Base-by-base conservation (phyloP, 1,140 invertebrate genomes). In the Calosoma granatense region DNA sequence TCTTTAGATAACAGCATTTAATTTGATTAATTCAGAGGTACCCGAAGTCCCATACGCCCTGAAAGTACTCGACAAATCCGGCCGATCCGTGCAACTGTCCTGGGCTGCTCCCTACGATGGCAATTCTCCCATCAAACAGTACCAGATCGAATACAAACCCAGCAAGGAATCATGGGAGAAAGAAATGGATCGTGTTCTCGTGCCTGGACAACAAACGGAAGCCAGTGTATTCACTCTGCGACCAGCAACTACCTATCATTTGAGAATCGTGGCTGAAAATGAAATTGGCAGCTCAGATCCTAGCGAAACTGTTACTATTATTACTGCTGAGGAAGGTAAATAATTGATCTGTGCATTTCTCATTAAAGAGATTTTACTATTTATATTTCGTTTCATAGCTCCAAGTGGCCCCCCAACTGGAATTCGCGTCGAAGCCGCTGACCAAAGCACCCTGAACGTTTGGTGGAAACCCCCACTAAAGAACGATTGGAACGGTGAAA, bases 91-190 rank as follows among this genome's bases (percentile, higher is more conserved):
- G 47, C 89, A 92, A 67, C 75, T 98, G 1, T 88, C 87, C 14
- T 98, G 95, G 94, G 86, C 86, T 20, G 86, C 89, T 54, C 93
- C 94, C 14, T 97, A 94, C 71, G 88, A 95, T 70, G 95, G 95
- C 60, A 97, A 97, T 72, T 93, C 90, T n/a, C 86, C 87, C 0
- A 89, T 98, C 59, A 90, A 86, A 61, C 83, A 86, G 67, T 98
- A 95, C 71, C 81, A 90, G 47, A 92, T 96, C 67, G 91, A 96
- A 73, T 94, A 94, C 72, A 95, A 94, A 76, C 86, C 88, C 60
- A 90, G 88, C 64, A 90, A 91, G 72, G 88, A 88, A 67, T 84
- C 82, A 57, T 88, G 82, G 85, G 88, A 92, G 67, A 82, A 78
- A 47, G 88, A 91, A 70, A 87, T 91, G 63, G 90, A 87, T 68